These are phyloP conservation scores for Rhinatrema bivittatum DNA, from an alignment of 2,797 vertebrate genomes.

Conservation along the genomic window DNA sequence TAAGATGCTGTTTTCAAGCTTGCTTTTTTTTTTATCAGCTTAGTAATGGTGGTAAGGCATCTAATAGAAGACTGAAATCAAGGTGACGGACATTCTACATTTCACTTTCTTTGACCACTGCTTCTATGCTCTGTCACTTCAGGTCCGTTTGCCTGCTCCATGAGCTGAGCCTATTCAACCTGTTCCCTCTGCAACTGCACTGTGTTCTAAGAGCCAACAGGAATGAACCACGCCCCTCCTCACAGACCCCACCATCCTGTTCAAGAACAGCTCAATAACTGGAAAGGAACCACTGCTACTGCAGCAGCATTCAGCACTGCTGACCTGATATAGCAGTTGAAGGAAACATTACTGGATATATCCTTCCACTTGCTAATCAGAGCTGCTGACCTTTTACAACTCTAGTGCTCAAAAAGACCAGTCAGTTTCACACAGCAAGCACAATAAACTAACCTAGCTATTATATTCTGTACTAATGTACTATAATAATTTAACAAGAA, in stretches of 20 bases:
- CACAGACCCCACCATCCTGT: slow-evolving; percentile 36
- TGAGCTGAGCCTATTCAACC: slow-evolving; percentile 48
- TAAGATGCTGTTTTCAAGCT: slow-evolving; percentile 33
- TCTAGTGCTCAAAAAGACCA: slow-evolving; percentile 32
- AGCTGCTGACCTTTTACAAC: slow-evolving; percentile 33
- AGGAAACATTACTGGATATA: slow-evolving; percentile 13
- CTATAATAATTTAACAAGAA: slow-evolving; percentile 8
- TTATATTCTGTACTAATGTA: slow-evolving; percentile 6
- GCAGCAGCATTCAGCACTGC: too few relatives aligned
- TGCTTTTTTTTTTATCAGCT: slow-evolving; percentile 16
- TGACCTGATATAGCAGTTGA: slow-evolving; percentile 22
- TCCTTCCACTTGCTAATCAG: slow-evolving; percentile 37
- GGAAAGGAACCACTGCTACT: slow-evolving; percentile 30
- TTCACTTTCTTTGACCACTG: slow-evolving; percentile 32
- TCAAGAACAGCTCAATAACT: slow-evolving; percentile 36
- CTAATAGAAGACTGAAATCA: slow-evolving; percentile 30
- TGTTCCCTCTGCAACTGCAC: slow-evolving; percentile 49
- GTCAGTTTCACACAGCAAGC: slow-evolving; percentile 43
- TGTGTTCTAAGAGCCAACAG: slow-evolving; percentile 45
- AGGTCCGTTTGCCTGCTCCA: slow-evolving; percentile 30
- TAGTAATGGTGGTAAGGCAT: slow-evolving; percentile 24
- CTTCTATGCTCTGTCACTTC: slow-evolving; percentile 34
- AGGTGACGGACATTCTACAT: slow-evolving; percentile 21
- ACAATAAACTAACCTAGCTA: slow-evolving; percentile 28
- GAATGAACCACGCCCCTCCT: slow-evolving; percentile 44